Percentiles rank a stretch among this genome's conserved stretches.
phyloP scores from a whole-genome alignment of 1,140 invertebrate species.

The Trichomalopsis sarcophagae region DNA sequence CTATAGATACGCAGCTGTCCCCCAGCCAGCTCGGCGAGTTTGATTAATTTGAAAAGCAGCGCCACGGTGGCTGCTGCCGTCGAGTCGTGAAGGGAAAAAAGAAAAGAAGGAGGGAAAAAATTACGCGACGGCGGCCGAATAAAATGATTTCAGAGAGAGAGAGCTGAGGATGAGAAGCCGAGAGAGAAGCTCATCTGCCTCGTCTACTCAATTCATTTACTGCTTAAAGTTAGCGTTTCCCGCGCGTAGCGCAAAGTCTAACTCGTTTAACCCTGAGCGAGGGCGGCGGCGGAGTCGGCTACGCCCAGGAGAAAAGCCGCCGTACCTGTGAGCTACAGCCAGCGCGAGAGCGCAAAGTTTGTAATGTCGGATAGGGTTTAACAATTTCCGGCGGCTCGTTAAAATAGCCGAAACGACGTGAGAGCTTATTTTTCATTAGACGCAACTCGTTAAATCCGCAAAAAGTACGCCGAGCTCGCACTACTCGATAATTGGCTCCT shows the following conservation, averaged over 20 bases:
- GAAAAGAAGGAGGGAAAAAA: background rate
- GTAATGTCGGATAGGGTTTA: slow-evolving; percentile 49
- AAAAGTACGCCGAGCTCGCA: background rate
- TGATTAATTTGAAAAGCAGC: background rate
- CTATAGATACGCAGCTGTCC: background rate
- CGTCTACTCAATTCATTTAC: slow-evolving; percentile 52
- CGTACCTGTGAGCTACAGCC: background rate
- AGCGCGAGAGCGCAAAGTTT: slow-evolving; percentile 28
- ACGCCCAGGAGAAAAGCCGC: slow-evolving; percentile 29
- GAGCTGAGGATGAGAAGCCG: background rate
- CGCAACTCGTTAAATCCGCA: background rate
- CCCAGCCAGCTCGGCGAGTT: background rate
- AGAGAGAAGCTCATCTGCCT: slow-evolving; percentile 37
- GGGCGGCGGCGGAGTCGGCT: background rate
- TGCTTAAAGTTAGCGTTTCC: slow-evolving; percentile 52
- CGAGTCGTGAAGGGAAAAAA: background rate
- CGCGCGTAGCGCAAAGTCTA: slow-evolving; percentile 38
- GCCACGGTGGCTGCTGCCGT: too few species aligned
- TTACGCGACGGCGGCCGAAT: background rate
- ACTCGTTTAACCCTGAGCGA: slow-evolving; percentile 48
- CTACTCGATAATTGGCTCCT: background rate
- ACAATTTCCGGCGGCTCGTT: slow-evolving; percentile 49
- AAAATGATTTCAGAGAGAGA: slow-evolving; percentile 6
- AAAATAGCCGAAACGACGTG: slow-evolving; percentile 43
- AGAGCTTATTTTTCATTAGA: slow-evolving; percentile 25